Conservation (phyloP, 1,140 invertebrate genomes). For the Drosophila bocqueti region DNA sequence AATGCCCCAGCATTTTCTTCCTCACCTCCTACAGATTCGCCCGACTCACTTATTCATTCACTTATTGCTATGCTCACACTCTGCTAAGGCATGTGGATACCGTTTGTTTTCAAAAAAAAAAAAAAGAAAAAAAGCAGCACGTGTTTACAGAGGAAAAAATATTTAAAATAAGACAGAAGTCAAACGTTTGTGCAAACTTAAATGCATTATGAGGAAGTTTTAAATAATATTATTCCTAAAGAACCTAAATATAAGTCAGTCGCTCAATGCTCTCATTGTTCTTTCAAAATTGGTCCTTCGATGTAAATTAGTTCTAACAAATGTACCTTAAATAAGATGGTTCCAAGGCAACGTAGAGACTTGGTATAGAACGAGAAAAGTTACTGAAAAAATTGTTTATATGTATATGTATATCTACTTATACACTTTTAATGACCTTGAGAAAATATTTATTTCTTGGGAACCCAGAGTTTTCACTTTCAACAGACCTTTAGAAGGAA, state of each 20-base stretch:
- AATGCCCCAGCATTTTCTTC: constrained; percentile 11
- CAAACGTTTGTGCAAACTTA: background rate
- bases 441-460: background rate
- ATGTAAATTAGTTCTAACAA: background rate
- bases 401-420: too few relatives aligned
- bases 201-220: background rate
- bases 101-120: constrained; percentile 31
- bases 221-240: background rate
- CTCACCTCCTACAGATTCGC: constrained; percentile 2
- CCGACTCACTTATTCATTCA: constrained; percentile 36
- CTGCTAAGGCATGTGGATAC: constrained; percentile 41
- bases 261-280: too few relatives aligned
- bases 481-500: background rate
- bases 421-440: too few relatives aligned
- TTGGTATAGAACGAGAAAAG: background rate
- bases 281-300: background rate
- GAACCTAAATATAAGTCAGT: too few relatives aligned
- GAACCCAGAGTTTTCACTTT: background rate
- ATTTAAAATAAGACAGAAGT: background rate
- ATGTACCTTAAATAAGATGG: background rate
- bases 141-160: constrained; percentile 30
- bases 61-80: constrained; percentile 27
- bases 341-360: background rate
- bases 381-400: too few relatives aligned
- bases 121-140: constrained; percentile 23